Evolutionary conservation across 1,140 invertebrate species (phyloP).

Genomic region (Papilio machaon): DNA sequence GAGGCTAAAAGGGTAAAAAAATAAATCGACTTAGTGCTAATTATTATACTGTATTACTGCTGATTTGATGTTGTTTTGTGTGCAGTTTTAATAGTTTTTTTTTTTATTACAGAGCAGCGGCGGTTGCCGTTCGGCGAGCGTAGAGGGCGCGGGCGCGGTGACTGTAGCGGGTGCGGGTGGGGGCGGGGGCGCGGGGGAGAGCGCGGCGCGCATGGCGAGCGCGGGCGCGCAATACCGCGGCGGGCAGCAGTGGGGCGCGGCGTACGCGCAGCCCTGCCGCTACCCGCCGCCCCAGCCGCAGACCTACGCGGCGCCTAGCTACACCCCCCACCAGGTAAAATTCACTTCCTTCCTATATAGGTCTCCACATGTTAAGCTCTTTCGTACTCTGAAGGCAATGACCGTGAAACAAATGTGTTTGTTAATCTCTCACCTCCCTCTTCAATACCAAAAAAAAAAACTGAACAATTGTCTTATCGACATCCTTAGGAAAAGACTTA

Average conservation of each 20-base stretch:
- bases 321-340: conserved; percentile 72
- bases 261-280: conserved; percentile 77
- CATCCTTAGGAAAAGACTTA: too few relatives aligned
- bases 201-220: conserved; percentile 78
- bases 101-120: conserved; percentile 65
- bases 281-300: conserved; percentile 78
- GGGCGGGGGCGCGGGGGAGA: conserved; percentile 61
- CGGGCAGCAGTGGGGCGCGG: conserved; percentile 76
- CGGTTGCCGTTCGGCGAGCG: conserved; percentile 71
- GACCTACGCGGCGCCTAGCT: conserved; percentile 71
- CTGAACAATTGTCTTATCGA: too few relatives aligned
- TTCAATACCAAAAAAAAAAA: too few relatives aligned
- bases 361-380: not conserved
- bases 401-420: too few relatives aligned
- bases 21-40: too few relatives aligned
- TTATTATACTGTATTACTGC: too few relatives aligned
- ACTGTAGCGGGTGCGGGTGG: conserved; percentile 66
- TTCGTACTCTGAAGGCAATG: too few relatives aligned
- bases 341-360: not conserved
- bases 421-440: too few relatives aligned
- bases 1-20: too few relatives aligned
- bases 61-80: not conserved
- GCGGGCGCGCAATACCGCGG: conserved; percentile 77
- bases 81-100: conserved; percentile 21
- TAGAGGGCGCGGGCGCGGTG: conserved; percentile 64